Percentiles rank a stretch among this genome's conserved stretches.
Evolutionary conservation across 2,113 vertebrate genomes (phyloP).

Genomic region (Columba livia): DNA sequence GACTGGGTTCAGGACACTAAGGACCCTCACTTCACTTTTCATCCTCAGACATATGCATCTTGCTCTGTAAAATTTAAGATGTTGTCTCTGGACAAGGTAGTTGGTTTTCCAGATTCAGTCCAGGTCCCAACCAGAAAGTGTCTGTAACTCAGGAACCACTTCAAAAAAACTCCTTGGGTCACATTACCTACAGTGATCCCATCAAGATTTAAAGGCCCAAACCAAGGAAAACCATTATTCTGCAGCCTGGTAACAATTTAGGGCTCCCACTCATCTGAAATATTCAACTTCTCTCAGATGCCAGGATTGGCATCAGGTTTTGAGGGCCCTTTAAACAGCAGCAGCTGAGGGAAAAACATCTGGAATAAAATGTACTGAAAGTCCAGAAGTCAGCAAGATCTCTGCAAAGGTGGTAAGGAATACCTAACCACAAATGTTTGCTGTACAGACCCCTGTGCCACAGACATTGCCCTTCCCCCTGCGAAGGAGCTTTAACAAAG

Average conservation of each 20-base stretch:
- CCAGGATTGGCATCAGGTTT: not conserved
- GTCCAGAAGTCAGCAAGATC: not conserved
- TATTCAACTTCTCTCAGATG: not conserved
- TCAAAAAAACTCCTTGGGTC: not conserved
- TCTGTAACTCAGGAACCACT: not conserved
- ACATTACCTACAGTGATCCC: not conserved
- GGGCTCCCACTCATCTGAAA: not conserved
- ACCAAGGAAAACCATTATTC: constrained; percentile 2
- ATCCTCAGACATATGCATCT: fast-evolving
- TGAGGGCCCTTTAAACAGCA: not conserved
- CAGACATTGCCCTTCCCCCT: not conserved
- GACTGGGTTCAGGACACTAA: not conserved
- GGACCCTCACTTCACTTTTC: not conserved
- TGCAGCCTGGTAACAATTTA: not conserved
- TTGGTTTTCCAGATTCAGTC: not conserved
- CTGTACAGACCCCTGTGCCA: not conserved
- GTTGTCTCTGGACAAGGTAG: not conserved
- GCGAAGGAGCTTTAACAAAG: not conserved
- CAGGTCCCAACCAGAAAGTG: not conserved
- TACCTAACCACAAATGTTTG: not conserved
- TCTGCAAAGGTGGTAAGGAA: not conserved
- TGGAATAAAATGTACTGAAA: not conserved
- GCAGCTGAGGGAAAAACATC: not conserved
- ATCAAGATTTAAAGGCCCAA: not conserved
- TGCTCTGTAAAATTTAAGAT: not conserved